Percentiles rank a stretch among this genome's conserved stretches.
Conservation (phyloP, 2,888 invertebrate genomes). For the Ophioninae sp. region DNA sequence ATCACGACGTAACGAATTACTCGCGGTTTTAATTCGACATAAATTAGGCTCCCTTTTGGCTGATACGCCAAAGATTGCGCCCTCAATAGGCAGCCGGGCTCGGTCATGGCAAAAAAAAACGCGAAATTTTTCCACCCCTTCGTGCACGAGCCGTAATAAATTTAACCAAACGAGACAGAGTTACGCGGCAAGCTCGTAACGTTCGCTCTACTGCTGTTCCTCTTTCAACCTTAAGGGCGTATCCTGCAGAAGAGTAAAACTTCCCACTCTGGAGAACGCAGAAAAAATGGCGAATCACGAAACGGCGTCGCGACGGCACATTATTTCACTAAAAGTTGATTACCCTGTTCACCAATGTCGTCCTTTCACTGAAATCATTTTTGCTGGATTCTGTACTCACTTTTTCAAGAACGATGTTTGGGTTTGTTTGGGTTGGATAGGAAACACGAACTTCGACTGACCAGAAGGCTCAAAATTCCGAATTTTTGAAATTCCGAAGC, state of each 20-base stretch:
- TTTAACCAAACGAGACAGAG: constrained; percentile 54
- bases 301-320: neutral
- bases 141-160: constrained; percentile 44
- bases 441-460: too few species aligned
- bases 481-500: too few species aligned
- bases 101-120: constrained; percentile 1
- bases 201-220: constrained; percentile 29
- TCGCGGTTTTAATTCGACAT: neutral
- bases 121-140: constrained; percentile 36
- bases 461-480: too few species aligned
- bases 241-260: constrained; percentile 13
- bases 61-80: constrained; percentile 19
- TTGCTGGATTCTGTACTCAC: too few species aligned
- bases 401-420: too few species aligned
- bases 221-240: constrained; percentile 21
- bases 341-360: too few species aligned
- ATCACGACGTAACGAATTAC: neutral
- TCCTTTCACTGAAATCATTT: too few species aligned
- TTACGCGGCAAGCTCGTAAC: constrained; percentile 40
- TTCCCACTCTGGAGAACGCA: constrained; percentile 4
- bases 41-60: neutral
- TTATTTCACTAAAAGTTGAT: neutral
- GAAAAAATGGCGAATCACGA: constrained; percentile 5
- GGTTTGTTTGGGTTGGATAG: too few species aligned
- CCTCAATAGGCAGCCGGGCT: neutral